Evolutionary conservation across 2,113 vertebrate species (phyloP).

Genomic region (Artemisiospiza belli): DNA sequence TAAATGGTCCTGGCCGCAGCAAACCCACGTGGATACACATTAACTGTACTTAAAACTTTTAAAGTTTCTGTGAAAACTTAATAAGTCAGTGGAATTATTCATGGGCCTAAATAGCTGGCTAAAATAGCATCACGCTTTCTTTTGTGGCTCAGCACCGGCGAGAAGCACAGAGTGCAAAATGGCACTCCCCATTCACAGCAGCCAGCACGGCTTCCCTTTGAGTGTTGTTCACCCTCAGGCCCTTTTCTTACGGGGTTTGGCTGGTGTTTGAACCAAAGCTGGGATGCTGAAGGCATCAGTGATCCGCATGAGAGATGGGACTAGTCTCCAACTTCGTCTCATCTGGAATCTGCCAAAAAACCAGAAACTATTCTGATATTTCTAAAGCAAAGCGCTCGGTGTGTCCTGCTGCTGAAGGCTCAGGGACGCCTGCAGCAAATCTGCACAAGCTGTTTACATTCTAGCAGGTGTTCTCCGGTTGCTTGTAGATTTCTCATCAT

Average conservation of each 20-base stretch:
- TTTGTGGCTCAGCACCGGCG: neutral
- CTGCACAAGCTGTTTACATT: neutral
- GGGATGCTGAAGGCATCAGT: neutral
- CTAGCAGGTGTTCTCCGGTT: neutral
- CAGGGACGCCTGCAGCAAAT: neutral
- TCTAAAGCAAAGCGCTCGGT: neutral
- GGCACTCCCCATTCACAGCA: neutral
- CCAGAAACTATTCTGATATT: neutral
- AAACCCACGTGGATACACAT: neutral
- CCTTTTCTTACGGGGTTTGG: neutral
- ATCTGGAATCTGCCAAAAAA: neutral
- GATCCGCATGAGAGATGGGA: neutral
- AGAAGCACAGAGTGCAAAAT: neutral
- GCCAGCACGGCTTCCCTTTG: neutral
- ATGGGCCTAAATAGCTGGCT: neutral
- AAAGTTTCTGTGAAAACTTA: neutral
- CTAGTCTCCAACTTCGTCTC: neutral
- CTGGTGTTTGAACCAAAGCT: neutral
- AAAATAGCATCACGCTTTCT: neutral
- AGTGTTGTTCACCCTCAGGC: neutral
- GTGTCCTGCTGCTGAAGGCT: neutral
- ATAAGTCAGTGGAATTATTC: neutral
- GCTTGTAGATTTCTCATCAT: neutral
- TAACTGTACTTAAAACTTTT: neutral
- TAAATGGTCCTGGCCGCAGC: neutral